Evolutionary conservation across 1,140 invertebrate species (phyloP), one percentile per base, ranked within the genome.

Genomic region (Neotoxoptera formosana): DNA sequence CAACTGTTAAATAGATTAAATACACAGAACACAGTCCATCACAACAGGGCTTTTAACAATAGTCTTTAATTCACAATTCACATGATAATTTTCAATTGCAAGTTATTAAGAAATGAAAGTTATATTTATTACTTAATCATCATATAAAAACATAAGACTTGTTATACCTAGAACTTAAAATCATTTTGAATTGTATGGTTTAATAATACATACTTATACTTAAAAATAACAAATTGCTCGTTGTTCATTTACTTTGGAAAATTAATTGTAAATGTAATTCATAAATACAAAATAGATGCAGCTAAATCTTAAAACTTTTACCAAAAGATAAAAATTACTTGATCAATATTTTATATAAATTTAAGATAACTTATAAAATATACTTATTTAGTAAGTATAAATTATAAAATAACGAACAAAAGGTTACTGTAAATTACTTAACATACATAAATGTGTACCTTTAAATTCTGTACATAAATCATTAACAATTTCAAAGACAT

Each of bases 131-230:
- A 17, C 30, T 67, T 76, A 76, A n/a, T 14, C 9, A 20, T 76
- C 3, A n/a, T 76, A n/a, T 53, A 76, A 76, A 76, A 76, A 76
- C n/a, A 4, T 76, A n/a, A 14, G 4, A 76, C 6, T 76, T n/a
- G n/a, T n/a, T 14, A 67, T 67, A 67, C 60, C 30, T n/a, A 67
- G 17, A n/a, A 21, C 21, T 21, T 53, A 53, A 53, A 67, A 67
- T n/a, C 30, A 67, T 76, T 76, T n/a, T 76, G 14, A 4, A n/a
- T 76, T 76, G n/a, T n/a, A 76, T 76, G n/a, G 17, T 34, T 76
- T n/a, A 76, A n/a, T 17, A 67, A n/a, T 76, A 76, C n/a, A 76
- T n/a, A 76, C 60, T 76, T n/a, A 76, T n/a, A 76, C 60, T 76
- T n/a, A 76, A n/a, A 76, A 76, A n/a, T 76, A 76, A 76, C 60